These are phyloP conservation scores for Oligia fasciuncula DNA, from an alignment of 2,888 invertebrate species.

Conservation along the genomic window DNA sequence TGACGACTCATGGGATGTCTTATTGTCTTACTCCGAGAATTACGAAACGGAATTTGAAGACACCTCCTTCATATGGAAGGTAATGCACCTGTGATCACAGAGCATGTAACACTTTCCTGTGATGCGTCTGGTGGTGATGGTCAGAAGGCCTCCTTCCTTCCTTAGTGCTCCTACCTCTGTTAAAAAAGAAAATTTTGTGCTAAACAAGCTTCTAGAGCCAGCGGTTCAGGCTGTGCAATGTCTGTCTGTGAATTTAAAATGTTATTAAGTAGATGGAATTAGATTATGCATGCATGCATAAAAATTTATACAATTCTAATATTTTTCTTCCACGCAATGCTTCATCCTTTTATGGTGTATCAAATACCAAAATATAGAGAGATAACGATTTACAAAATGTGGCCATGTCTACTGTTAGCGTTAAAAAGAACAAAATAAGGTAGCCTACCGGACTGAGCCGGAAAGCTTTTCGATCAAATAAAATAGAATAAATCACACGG, in stretches of 20 bases:
- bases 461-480: conserved; percentile 8
- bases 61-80: not conserved
- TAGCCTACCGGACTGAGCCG: not conserved
- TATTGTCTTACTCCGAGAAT: not conserved
- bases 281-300: not conserved
- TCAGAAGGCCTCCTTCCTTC: not conserved
- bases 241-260: too few species aligned
- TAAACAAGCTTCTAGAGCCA: not conserved
- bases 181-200: not conserved
- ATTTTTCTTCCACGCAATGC: not conserved
- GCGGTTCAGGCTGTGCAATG: not conserved
- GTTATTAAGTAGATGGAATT: too few species aligned
- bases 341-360: not conserved
- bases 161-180: too few species aligned
- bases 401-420: too few species aligned
- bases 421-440: not conserved
- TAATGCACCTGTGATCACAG: too few species aligned
- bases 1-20: not conserved
- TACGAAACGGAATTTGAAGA: not conserved
- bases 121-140: too few species aligned
- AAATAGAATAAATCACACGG: conserved; percentile 17
- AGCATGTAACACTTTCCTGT: too few species aligned
- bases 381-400: not conserved
- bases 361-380: not conserved
- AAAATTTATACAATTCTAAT: not conserved